These are phyloP conservation scores for Cyrtorhinus lividipennis DNA, from an alignment of 1,140 invertebrate species.

Conservation along the genomic window DNA sequence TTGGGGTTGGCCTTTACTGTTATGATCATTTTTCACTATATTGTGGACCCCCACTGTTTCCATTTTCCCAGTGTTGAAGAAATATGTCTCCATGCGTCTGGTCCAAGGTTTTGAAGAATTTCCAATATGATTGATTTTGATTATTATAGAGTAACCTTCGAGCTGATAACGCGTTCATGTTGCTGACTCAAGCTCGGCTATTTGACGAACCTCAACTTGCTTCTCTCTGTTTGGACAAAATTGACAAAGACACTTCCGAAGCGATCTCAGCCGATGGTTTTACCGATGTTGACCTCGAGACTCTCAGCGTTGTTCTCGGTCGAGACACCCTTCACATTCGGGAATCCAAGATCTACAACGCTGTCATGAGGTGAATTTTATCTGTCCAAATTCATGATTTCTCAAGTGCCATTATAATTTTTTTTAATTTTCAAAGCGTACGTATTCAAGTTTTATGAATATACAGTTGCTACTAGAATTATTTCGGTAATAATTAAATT, in stretches of 20 bases:
- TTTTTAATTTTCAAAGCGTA: too few relatives aligned
- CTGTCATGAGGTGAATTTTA: conserved; percentile 36
- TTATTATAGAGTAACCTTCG: conserved; percentile 46
- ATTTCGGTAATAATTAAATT: too few relatives aligned
- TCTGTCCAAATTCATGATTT: background rate
- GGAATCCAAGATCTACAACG: conserved; percentile 69
- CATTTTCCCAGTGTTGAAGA: too few relatives aligned
- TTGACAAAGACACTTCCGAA: conserved; percentile 72
- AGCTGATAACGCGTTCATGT: conserved; percentile 72
- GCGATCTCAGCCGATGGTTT: conserved; percentile 73
- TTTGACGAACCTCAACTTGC: conserved; percentile 71
- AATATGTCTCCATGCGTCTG: too few relatives aligned
- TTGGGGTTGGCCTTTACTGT: too few relatives aligned
- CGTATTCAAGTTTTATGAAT: too few relatives aligned
- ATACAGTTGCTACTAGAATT: too few relatives aligned
- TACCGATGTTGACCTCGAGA: conserved; percentile 72
- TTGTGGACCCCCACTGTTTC: too few relatives aligned
- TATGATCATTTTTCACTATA: too few relatives aligned
- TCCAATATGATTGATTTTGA: too few relatives aligned
- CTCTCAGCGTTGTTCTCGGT: conserved; percentile 61
- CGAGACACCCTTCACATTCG: conserved; percentile 67
- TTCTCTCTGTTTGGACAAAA: conserved; percentile 64
- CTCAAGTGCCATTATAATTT: background rate
- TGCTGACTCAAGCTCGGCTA: conserved; percentile 60
- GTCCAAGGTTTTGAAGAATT: too few relatives aligned